Conservation (phyloP, 2,797 vertebrate species). For the Falco columbarius region DNA sequence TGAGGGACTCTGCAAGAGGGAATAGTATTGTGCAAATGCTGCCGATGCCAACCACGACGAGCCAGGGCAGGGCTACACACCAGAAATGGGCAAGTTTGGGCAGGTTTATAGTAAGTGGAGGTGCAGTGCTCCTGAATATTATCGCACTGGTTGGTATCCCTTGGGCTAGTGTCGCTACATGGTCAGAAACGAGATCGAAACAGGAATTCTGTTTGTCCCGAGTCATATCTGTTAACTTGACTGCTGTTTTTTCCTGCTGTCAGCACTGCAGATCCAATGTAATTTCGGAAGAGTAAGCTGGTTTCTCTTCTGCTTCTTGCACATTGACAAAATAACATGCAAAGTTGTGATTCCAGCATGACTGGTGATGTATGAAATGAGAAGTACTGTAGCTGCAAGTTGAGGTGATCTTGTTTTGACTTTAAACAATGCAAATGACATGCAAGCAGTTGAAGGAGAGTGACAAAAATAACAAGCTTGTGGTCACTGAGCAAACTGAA, state of each 20-base stretch:
- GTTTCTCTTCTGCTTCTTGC: slow-evolving; percentile 44
- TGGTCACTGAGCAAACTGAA: slow-evolving; percentile 23
- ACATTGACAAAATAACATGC: not conserved
- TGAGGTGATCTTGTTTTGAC: not conserved
- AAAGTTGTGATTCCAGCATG: not conserved
- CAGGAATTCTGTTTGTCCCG: not conserved
- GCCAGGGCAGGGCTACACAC: not conserved
- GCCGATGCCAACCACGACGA: fast-evolving
- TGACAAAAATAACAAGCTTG: not conserved
- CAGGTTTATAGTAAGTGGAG: not conserved
- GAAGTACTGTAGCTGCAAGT: not conserved
- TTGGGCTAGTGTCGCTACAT: fast-evolving
- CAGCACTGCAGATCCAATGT: not conserved
- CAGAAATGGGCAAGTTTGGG: too few relatives aligned
- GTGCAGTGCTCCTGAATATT: not conserved
- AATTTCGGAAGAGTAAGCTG: not conserved
- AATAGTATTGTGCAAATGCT: not conserved
- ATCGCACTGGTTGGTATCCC: not conserved
- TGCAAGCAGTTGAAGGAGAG: not conserved
- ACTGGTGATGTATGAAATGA: not conserved
- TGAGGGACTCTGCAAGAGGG: not conserved
- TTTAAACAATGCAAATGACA: not conserved
- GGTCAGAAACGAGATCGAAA: not conserved
- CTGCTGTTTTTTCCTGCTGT: not conserved
- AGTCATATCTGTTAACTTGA: fast-evolving